These are phyloP conservation scores for Empidonax traillii DNA, from an alignment of 2,113 vertebrate genomes.

Conservation along the genomic window DNA sequence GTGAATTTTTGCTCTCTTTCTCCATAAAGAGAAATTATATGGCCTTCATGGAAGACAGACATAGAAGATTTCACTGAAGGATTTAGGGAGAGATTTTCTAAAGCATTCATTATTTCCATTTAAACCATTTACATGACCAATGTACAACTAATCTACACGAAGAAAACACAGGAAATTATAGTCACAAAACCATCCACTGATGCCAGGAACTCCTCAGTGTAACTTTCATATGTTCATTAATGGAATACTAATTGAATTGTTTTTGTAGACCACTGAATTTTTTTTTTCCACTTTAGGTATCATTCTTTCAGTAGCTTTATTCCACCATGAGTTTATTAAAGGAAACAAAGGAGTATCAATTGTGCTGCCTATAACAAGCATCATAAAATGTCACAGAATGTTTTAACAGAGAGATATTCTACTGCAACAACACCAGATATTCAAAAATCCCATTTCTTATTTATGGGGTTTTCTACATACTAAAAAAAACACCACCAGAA, in stretches of 20 bases:
- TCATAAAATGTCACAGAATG: not conserved
- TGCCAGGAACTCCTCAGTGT: not conserved
- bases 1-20: not conserved
- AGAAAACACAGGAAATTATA: not conserved
- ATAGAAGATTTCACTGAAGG: not conserved
- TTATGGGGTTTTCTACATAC: not conserved
- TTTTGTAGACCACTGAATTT: not conserved
- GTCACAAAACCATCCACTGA: not conserved
- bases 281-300: not conserved
- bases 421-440: not conserved
- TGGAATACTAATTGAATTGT: fast-evolving
- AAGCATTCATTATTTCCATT: not conserved
- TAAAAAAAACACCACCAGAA: not conserved
- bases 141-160: not conserved
- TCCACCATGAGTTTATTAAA: not conserved
- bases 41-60: not conserved
- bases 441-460: not conserved
- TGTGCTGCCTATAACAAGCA: not conserved
- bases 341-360: not conserved
- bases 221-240: not conserved
- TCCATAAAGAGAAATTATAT: not conserved
- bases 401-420: not conserved
- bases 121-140: not conserved
- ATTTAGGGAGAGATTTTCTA: not conserved
- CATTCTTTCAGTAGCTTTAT: not conserved